Base-by-base conservation (phyloP, 2,113 vertebrate genomes). In the Strix uralensis region DNA sequence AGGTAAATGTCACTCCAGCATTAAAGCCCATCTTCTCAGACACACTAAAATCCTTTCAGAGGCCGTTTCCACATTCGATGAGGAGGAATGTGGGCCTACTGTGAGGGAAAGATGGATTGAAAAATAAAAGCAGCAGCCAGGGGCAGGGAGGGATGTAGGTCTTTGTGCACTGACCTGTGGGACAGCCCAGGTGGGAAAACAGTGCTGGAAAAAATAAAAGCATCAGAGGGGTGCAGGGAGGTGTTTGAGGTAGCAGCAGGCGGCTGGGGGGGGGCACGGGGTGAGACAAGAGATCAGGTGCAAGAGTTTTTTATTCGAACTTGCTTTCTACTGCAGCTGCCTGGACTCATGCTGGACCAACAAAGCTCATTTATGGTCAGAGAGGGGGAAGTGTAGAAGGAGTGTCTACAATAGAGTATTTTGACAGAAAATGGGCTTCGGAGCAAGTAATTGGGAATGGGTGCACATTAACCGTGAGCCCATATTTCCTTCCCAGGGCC, bases 61-160 rank as follows among this genome's bases (percentile, higher is more conserved):
- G 30, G 34, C 47, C 1, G 0, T 63, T 36, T 12, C 63, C 15
- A 2, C 1, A 0, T 21, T 66, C 2, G 0, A 0, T 14, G 15
- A 15, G 34, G 30, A 67, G 21, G 36, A 49, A 11, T 0, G 1
- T 26, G 51, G 66, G 40, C 32, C 29, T 36, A 9, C 12, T 2
- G 1, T 17, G n/a, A 58, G 38, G 73, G 30, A 40, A 66, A 32
- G 54, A 3, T 6, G 29, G 21, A 7, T 32, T 30, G 27, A 46
- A 51, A 70, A 47, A n/a, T 49, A 36, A 30, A 27, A 57, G 32
- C 46, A n/a, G 32, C 15, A 49, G 27, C 11, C 26, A 9, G 17
- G 14, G 5, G 10, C 2, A 0, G 34, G 36, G 27, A 59, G 65
- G 15, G 38, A 14, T n/a, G 52, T 5, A 21, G 40, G 47, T 57